phyloP scores from a whole-genome alignment of 2,888 invertebrate genomes.

The Schizotus pectinicornis region DNA sequence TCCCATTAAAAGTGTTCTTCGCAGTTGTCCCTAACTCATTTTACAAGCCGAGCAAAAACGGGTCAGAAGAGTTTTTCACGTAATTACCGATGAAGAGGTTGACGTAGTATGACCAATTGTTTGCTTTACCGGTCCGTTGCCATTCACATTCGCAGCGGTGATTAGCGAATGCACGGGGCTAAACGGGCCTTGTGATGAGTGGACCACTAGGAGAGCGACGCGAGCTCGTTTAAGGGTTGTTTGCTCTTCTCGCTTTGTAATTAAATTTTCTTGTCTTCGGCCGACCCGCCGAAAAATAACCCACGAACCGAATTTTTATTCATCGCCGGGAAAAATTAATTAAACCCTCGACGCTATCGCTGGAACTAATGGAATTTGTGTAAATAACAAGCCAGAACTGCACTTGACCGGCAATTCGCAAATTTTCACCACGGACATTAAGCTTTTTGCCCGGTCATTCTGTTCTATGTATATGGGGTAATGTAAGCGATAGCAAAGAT shows the following conservation, averaged over 20 bases:
- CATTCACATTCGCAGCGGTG: constrained; percentile 17
- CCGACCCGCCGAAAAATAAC: constrained; percentile 24
- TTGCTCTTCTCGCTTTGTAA: constrained; percentile 35
- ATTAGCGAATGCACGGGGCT: constrained; percentile 19
- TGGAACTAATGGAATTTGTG: not conserved
- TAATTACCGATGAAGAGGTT: constrained; percentile 43
- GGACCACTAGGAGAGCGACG: constrained; percentile 26
- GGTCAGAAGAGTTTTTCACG: constrained; percentile 34
- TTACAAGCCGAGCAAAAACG: too few species aligned
- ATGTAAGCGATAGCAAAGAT: constrained; percentile 17
- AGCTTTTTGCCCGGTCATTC: constrained; percentile 16
- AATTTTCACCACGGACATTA: constrained; percentile 15
- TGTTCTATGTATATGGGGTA: constrained; percentile 14
- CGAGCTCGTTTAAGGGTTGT: constrained; percentile 35
- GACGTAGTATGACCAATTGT: constrained; percentile 40
- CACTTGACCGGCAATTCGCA: not conserved
- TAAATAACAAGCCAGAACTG: constrained; percentile 6
- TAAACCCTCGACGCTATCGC: constrained; percentile 18
- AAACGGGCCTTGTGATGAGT: constrained; percentile 13
- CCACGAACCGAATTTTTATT: constrained; percentile 17
- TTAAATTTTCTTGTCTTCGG: constrained; percentile 36
- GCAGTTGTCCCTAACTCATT: not conserved
- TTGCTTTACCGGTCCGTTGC: constrained; percentile 38
- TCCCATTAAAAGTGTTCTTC: not conserved
- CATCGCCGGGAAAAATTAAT: constrained; percentile 24